Base-by-base conservation (phyloP, 37 sponge, comb jelly and placozoan species). In the Spongilla lacustris region DNA sequence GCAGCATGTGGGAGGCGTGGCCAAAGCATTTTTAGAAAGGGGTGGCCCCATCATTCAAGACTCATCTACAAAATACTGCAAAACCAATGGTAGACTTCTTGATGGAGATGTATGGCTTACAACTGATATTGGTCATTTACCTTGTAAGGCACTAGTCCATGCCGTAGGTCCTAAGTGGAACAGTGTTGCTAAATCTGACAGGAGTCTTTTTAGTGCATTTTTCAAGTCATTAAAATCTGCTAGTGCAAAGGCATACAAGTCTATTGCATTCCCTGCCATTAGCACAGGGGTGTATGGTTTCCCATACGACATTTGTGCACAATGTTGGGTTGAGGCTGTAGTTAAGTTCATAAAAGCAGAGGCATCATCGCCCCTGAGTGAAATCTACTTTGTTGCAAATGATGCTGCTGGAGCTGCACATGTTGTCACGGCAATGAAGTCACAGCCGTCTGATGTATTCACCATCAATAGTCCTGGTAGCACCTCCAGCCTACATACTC, bases 141-240 rank as follows among this genome's bases (percentile, higher is more conserved):
- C 88, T 23, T 93, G 89, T 38, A 83, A 88, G 69, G 86, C 87
- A 12, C 28, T 93, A 25, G 67, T 93, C 9, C 93, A 93, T 86
- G 90, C 87, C 23, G 93, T 93, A 0, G 93, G 93, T 0, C 93
- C 93, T 17, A 73, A 68, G 34, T 93, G 93, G 93, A 66, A 74
- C 0, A 48, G 74, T 66, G 78, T 66, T 17, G 1, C 27, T 19
- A 17, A 48, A 10, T n/a, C 82, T 22, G 76, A 86, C 78, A 84
- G 84, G 36, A 75, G 75, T 28, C 74, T 87, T 21, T 67, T 88
- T 4, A 28, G 22, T 37, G 82, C 89, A 36, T 78, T 71, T 22
- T 50, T 22, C 2, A 26, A 48, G n/a, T 50, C 74, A 48, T 49
- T 92, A 2, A 36, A 68, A 71, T 13, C 23, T 37, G 75, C 83